Base-by-base conservation (phyloP, 2,797 vertebrate genomes). In the Spinus olivaceus region DNA sequence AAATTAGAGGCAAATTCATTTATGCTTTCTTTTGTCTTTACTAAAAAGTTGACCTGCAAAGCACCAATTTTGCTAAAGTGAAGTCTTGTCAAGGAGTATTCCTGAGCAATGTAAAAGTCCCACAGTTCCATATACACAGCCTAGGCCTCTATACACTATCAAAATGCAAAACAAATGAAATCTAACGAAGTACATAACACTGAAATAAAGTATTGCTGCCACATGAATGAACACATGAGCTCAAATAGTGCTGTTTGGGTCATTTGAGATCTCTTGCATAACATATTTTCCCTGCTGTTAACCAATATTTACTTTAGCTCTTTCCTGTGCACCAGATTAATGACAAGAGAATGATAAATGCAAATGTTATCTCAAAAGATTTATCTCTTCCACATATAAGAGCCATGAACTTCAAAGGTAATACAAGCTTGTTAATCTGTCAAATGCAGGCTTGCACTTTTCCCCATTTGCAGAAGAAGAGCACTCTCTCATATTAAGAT, bases 301-400 rank as follows among this genome's bases (percentile, higher is more conserved):
- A 23, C 8, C 35, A 65, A 59, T 72, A 47, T 88, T 94, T 92
- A 67, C 27, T 46, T 82, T 73, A 59, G 30, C 57, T 42, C 39
- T 78, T 86, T 94, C 2, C 5, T 72, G 19, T 72, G 54, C 50
- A 66, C 28, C 24, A 79, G 77, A 63, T 72, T 81, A 90, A 81
- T 37, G 59, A 66, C 25, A 46, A 17, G 15, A 84, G 47, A 84
- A 69, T 60, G 25, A 88, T 69, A 90, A 84, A 91, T 49, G 72
- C 8, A 5, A 88, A 63, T 76, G 50, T 60, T 88, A 79, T 86
- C 94, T 93, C 71, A 66, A 87, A 88, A 92, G 33, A 94, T 85
- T 93, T 90, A 77, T 86, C 37, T 37, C 14, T 79, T 91, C 70
- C 70, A 72, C 27, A 35, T 73, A 35, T 49, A 77, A 88, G 59